phyloP scores from a whole-genome alignment of 64 coral and sea anemone species.

The Stichodactyla helianthus region DNA sequence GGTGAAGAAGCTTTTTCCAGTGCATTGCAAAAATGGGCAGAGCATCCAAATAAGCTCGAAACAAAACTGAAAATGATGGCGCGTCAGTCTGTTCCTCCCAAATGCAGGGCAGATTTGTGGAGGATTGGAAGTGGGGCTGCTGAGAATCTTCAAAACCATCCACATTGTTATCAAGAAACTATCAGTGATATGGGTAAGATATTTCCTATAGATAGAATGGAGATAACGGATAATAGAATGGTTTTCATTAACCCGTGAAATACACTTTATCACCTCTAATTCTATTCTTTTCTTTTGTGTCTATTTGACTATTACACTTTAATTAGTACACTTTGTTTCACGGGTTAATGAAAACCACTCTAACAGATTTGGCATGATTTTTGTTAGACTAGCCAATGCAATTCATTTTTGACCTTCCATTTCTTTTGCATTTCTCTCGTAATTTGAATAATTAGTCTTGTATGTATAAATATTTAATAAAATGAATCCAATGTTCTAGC shows the following conservation, averaged over 20 bases:
- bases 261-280: too few species aligned
- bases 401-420: too few species aligned
- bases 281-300: too few species aligned
- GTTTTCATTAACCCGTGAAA: too few species aligned
- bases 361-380: too few species aligned
- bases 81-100: constrained; percentile 50
- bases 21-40: neutral
- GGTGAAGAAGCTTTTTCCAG: neutral
- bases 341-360: too few species aligned
- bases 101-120: constrained; percentile 51
- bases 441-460: neutral
- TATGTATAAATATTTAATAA: too few species aligned
- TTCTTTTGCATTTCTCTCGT: neutral
- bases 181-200: constrained; percentile 72
- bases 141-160: constrained; percentile 32
- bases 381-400: too few species aligned
- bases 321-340: too few species aligned
- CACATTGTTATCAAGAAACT: constrained; percentile 64
- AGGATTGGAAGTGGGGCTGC: constrained; percentile 51
- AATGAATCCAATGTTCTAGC: too few species aligned
- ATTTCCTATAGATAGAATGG: neutral
- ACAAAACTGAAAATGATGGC: constrained; percentile 54
- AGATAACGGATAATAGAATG: neutral
- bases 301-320: too few species aligned
- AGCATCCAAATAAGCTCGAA: neutral